Base-by-base conservation (phyloP, 2,888 invertebrate species). In the Achlya flavicornis region DNA sequence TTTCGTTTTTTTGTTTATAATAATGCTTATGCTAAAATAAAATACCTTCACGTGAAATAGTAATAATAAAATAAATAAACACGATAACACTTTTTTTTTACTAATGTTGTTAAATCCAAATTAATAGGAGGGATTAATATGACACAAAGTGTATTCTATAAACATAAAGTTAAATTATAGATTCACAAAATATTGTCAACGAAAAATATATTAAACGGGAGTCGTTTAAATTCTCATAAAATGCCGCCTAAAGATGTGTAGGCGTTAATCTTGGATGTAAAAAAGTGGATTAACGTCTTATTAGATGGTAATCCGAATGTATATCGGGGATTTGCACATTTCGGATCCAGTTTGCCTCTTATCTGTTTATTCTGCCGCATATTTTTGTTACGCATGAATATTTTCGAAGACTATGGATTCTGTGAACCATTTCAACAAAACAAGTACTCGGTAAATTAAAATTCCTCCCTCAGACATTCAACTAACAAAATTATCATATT, bases 401-500 rank as follows among this genome's bases (percentile, higher is more conserved):
- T 35, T n/a, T 62, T 58, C 26, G 6, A 33, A 32, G 41, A 32
- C 41, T 41, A 43, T 32, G 35, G 12, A 53, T 58, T 46, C 68
- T 62, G 67, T 60, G 7, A 60, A 57, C 35, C 53, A 26, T 57
- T 60, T 59, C 62, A 59, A 63, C n/a, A 7, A 67, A 43, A 68
- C 26, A 63, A 67, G 64, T 64, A 74, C 68, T 69, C 69, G 61
- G 64, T 58, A 70, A 74, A 72, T 78, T 78, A 75, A 75, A 79
- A 80, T 65, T 74, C 74, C 74, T 66, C 65, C 70, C 70, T 69
- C 72, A 77, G 75, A 76, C 72, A 68, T 79, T 78, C 71, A 73
- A 78, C 81, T 78, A 83, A 88, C 85, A 81, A 84, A 90, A 92
- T 92, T 91, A 92, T 88, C 90, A 90, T 91, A 89, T 91, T 86